Evolutionary conservation across 2,888 invertebrate genomes (phyloP), one percentile per base, ranked within the genome.

Genomic region (Oasisia sp.): DNA sequence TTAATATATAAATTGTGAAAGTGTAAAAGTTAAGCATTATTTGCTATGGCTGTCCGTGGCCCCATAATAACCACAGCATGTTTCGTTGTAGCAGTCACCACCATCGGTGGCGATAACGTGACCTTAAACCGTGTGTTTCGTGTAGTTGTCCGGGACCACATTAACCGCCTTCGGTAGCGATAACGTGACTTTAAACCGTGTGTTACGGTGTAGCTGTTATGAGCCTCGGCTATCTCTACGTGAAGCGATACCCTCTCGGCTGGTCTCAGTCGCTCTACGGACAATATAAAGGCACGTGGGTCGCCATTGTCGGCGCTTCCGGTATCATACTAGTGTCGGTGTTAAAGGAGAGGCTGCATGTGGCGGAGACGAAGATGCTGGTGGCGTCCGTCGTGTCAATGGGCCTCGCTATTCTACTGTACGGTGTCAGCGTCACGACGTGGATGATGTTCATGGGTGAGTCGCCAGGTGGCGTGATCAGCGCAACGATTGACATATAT

Each of bases 211-310:
- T 27, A 74, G 74, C 74, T 27, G n/a, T 74, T 19, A 0, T 74
- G 5, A 27, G 19, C 14, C 74, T 74, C 74, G 74, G 74, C n/a
- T 74, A 74, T 74, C 74, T 74, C 5, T 74, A 74, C 74, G 74
- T 74, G 7, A 74, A 74, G 74, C 74, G 74, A 74, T 74, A 74
- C 74, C 74, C 74, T 19, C 74, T 74, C 74, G 27, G 74, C n/a
- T 74, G 74, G 74, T 74, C 74, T 7, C 74, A 74, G 74, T n/a
- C 74, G 74, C 74, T 74, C 74, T 74, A 74, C 74, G 74, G 74
- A 74, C 74, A 74, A 74, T 74, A 27, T n/a, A 74, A 27, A n/a
- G 74, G 74, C 4, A n/a, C 7, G 27, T 74, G 19, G 19, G 27
- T 27, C 14, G 74, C 74, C 74, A 27, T 74, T 19, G 27, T 27